Evolutionary conservation across 2,113 vertebrate species (phyloP).

Genomic region (Tyrannus savana): DNA sequence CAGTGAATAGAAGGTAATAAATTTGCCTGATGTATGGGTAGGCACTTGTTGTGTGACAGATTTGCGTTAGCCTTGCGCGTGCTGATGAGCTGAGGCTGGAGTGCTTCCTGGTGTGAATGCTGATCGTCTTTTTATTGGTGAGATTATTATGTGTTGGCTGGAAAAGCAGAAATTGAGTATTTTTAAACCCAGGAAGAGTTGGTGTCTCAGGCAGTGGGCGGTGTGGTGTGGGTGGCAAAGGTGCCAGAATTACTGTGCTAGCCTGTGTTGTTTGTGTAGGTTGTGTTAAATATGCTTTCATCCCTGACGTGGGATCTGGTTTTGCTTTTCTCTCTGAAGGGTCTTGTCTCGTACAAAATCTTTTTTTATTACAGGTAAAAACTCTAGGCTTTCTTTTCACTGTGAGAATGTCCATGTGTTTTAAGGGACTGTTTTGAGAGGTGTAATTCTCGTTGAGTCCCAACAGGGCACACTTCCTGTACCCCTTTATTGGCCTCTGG

Average conservation of each 20-base stretch:
- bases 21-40: not conserved
- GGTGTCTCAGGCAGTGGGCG: not conserved
- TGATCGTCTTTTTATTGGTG: not conserved
- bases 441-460: not conserved
- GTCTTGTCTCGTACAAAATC: not conserved
- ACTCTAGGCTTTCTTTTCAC: not conserved
- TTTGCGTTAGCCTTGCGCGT: not conserved
- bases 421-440: not conserved
- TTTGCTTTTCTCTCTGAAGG: not conserved
- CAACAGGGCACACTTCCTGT: not conserved
- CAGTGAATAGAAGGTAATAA: not conserved
- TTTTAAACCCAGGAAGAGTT: not conserved
- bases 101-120: not conserved
- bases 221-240: not conserved
- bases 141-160: fast-evolving
- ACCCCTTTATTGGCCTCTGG: not conserved
- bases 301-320: not conserved
- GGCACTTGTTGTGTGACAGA: not conserved
- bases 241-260: not conserved
- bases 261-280: not conserved
- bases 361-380: not conserved
- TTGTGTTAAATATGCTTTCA: not conserved
- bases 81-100: not conserved
- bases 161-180: not conserved
- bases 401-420: not conserved